A percentile compares a stretch with the other conserved stretches of the same genome.
These are phyloP conservation scores for Drosophila sp. DNA, from an alignment of 1,140 invertebrate species.

Conservation along the genomic window DNA sequence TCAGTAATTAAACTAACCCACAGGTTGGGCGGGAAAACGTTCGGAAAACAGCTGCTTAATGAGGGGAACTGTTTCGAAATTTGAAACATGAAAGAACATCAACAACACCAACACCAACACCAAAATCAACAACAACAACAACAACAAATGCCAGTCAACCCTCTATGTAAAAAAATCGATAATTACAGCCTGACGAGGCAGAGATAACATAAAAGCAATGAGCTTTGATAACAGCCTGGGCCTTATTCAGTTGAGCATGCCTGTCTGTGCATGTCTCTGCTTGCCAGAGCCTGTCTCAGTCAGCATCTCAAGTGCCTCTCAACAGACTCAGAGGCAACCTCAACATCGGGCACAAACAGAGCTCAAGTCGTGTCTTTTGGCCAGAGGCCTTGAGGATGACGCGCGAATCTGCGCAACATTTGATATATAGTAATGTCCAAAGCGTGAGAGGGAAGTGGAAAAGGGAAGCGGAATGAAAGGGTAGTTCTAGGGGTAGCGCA, in stretches of 20 bases:
- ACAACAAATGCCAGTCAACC: conserved; percentile 41
- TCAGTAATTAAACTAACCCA: conserved; percentile 64
- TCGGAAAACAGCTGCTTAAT: conserved; percentile 65
- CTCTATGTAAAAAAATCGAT: conserved; percentile 63
- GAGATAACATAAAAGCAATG: conserved; percentile 33
- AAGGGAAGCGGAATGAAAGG: too few species aligned
- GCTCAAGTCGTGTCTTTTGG: conserved; percentile 30
- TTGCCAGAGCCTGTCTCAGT: conserved; percentile 21
- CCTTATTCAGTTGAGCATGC: conserved; percentile 44
- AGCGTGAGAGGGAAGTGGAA: neutral
- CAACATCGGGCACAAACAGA: conserved; percentile 1
- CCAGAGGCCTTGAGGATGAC: conserved; percentile 57
- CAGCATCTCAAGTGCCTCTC: conserved; percentile 43
- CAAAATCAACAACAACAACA: conserved; percentile 4
- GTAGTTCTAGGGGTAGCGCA: neutral
- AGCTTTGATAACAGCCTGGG: conserved; percentile 60
- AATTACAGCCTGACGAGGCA: conserved; percentile 56
- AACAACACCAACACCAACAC: conserved; percentile 1
- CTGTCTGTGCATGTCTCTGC: conserved; percentile 26
- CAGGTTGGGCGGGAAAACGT: conserved; percentile 37
- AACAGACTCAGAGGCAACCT: conserved; percentile 10
- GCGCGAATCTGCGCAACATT: conserved; percentile 64
- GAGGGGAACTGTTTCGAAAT: conserved; percentile 47
- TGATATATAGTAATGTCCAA: conserved; percentile 43
- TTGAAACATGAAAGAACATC: conserved; percentile 66